Base-by-base conservation (phyloP, 2,113 vertebrate genomes). In the Isurus oxyrinchus region DNA sequence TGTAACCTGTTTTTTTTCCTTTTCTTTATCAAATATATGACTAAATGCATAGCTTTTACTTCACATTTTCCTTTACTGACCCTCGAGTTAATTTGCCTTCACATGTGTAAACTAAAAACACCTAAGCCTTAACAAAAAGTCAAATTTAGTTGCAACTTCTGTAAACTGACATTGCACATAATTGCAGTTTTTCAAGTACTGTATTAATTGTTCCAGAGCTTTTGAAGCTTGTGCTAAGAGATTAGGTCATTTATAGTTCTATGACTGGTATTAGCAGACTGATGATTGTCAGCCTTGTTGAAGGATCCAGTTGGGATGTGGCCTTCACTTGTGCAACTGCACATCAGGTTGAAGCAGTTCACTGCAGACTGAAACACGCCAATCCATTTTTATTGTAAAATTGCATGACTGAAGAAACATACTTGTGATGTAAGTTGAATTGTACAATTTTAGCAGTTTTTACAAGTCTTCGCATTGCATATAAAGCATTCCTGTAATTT, bases 231-330 rank as follows among this genome's bases (percentile, higher is more conserved):
- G 97, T 98, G 98, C 97, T 98, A 97, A 97, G 97, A 98, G 98
- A 98, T 99, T 98, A 98, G 97, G 96, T 96, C 97, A 98, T 98
- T 99, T 99, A 98, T 97, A 97, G 97, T 98, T 98, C 98, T 99
- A 98, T 98, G 98, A 98, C 98, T 98, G 98, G 98, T 97, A 95
- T 97, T 98, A 97, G 97, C 97, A 97, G 96, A 97, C 97, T 96
- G 98, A 98, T 55, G 44, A 95, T 55, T 55, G 67, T 72, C 94
- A 72, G 94, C 44, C 94, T 55, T 95, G 66, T 76, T 95, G 66
- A 72, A 55, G 94, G 14, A 55, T 53, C 2, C 25, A 95, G 66
- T 69, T 95, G 94, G 94, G 44, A 76, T 72, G 59, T 72, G 59
- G 90, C 35, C 61, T 6, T 63, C 90, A 94, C 59, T 40, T 57